A percentile compares a stretch with the other conserved stretches of the same genome.
These are phyloP conservation scores for Theristicus caerulescens DNA, from an alignment of 2,113 vertebrate species.

Conservation along the genomic window DNA sequence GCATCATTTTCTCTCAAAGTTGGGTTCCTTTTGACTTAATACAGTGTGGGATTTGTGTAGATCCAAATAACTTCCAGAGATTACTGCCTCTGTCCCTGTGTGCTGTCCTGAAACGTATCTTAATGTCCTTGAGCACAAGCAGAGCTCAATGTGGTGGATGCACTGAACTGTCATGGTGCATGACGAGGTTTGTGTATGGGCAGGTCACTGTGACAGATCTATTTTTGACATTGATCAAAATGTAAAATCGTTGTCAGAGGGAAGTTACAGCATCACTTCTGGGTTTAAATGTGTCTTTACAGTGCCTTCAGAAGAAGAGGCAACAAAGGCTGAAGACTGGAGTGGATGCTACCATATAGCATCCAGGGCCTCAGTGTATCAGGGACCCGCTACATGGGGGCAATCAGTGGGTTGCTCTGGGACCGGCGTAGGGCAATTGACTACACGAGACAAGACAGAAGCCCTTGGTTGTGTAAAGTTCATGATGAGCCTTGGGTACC, in stretches of 20 bases:
- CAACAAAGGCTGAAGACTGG: background rate
- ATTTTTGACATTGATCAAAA: background rate
- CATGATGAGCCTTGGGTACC: background rate
- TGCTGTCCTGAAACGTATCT: background rate
- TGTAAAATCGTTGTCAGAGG: background rate
- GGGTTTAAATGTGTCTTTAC: background rate
- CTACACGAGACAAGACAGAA: background rate
- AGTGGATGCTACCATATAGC: background rate
- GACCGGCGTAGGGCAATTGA: fast-evolving
- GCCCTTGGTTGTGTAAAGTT: background rate
- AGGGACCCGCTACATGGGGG: fast-evolving
- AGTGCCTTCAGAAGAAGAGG: background rate
- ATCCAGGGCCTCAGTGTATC: fast-evolving
- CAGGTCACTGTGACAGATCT: background rate
- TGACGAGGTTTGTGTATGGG: background rate
- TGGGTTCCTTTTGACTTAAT: background rate
- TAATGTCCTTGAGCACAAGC: background rate
- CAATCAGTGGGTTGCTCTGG: background rate
- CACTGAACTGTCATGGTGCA: fast-evolving
- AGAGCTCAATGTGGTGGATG: fast-evolving
- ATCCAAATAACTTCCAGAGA: background rate
- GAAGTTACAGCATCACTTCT: background rate
- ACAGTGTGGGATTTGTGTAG: background rate
- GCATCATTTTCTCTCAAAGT: background rate
- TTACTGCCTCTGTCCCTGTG: background rate